phyloP scores from a whole-genome alignment of 2,113 vertebrate species.

The Aegithalos caudatus region DNA sequence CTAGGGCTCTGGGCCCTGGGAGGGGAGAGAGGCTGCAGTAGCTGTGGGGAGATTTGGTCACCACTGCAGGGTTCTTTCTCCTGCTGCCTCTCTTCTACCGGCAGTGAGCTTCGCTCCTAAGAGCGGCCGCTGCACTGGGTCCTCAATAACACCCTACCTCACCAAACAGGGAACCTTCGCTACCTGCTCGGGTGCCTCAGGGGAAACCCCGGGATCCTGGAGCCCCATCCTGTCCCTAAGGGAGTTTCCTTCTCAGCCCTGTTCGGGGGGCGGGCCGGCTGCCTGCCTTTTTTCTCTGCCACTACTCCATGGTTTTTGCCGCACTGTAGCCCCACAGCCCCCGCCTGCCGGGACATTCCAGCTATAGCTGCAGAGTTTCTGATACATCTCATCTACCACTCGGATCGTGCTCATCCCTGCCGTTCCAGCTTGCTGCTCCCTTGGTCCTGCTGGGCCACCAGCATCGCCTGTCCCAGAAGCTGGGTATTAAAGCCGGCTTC shows the following conservation, averaged over 20 bases:
- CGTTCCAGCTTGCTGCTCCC: neutral
- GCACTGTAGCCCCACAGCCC: neutral
- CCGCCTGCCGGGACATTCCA: neutral
- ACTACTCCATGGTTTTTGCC: too few relatives aligned
- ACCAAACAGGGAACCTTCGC: too few relatives aligned
- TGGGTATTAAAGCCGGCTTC: too few relatives aligned
- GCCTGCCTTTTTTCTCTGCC: neutral
- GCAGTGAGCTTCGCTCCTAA: neutral
- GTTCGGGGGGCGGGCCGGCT: neutral
- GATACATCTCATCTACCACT: neutral
- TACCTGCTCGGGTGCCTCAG: neutral
- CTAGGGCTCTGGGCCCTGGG: too few relatives aligned
- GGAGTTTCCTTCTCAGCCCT: neutral
- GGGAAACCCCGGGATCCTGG: neutral
- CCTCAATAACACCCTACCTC: too few relatives aligned
- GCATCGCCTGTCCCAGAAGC: too few relatives aligned
- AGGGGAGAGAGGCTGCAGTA: neutral
- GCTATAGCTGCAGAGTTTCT: too few relatives aligned
- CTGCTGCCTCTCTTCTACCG: neutral
- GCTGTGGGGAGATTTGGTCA: neutral
- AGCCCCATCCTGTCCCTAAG: too few relatives aligned
- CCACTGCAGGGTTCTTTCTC: neutral
- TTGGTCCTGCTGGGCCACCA: too few relatives aligned
- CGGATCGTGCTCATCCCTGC: too few relatives aligned
- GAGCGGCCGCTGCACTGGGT: neutral